phyloP scores from a whole-genome alignment of 2,888 invertebrate species.

The Lapara coniferarum region DNA sequence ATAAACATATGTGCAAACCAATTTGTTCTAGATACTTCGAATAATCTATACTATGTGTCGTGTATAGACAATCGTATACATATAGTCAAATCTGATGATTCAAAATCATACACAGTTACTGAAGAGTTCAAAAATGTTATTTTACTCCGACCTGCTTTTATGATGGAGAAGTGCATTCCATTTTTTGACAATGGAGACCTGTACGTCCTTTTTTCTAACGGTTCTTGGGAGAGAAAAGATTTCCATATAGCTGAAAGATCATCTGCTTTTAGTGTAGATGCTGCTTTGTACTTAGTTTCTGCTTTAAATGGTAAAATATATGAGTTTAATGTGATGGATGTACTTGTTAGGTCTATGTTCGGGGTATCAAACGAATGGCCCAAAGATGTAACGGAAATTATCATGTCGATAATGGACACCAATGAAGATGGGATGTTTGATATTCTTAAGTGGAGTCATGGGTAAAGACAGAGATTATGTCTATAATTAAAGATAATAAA shows the following conservation, averaged over 20 bases:
- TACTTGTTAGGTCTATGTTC: slow-evolving; percentile 62
- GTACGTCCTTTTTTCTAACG: slow-evolving; percentile 60
- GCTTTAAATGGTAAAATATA: slow-evolving; percentile 67
- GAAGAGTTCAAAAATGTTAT: slow-evolving; percentile 58
- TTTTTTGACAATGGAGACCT: slow-evolving; percentile 61
- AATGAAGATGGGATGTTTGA: slow-evolving; percentile 49
- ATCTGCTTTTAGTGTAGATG: slow-evolving; percentile 63
- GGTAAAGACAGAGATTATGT: not conserved
- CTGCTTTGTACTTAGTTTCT: slow-evolving; percentile 62
- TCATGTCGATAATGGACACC: slow-evolving; percentile 59
- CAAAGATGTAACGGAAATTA: slow-evolving; percentile 54
- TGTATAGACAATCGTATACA: slow-evolving; percentile 57
- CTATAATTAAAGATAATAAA: too few species aligned
- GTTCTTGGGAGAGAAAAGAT: slow-evolving; percentile 60
- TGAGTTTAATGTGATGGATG: slow-evolving; percentile 69
- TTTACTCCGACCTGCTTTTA: slow-evolving; percentile 63
- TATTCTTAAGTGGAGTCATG: not conserved
- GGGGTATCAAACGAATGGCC: slow-evolving; percentile 47
- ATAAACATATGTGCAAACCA: slow-evolving; percentile 56
- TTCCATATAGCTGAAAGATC: slow-evolving; percentile 55
- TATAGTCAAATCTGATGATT: slow-evolving; percentile 53
- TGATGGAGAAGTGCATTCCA: slow-evolving; percentile 65
- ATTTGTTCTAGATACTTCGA: slow-evolving; percentile 68
- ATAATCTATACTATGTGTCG: slow-evolving; percentile 65
- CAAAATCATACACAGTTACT: slow-evolving; percentile 45